A percentile compares a stretch with the other conserved stretches of the same genome.
Conservation (phyloP, 2,797 vertebrate species). For the Nyctibius grandis region DNA sequence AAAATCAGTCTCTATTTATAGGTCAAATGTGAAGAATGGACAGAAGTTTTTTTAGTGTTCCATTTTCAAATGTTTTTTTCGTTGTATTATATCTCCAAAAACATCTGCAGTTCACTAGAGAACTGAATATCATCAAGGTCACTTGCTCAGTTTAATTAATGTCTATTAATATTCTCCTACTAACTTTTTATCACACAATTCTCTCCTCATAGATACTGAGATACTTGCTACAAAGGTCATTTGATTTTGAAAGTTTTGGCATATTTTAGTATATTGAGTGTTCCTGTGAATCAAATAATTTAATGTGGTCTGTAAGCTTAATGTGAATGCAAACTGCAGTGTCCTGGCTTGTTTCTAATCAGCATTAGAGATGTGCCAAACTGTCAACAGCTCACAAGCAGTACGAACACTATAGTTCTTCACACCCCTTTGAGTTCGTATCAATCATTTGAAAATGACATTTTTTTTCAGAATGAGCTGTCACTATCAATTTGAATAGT, state of each 20-base stretch:
- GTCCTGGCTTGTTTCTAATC: conserved; percentile 70
- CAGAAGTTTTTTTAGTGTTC: background rate
- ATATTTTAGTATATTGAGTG: conserved; percentile 23
- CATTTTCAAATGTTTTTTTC: background rate
- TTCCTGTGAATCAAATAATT: conserved; percentile 50
- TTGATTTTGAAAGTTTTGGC: background rate
- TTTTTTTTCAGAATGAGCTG: conserved; percentile 72
- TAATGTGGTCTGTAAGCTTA: conserved; percentile 46
- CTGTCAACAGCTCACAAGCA: conserved; percentile 63
- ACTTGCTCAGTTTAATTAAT: conserved; percentile 29
- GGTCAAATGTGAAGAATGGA: background rate
- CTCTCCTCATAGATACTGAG: background rate
- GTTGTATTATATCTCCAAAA: background rate
- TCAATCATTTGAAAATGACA: conserved; percentile 77
- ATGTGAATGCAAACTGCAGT: conserved; percentile 55
- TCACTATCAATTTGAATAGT: conserved; percentile 76
- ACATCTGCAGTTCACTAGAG: background rate
- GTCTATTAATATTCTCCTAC: background rate
- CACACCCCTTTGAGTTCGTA: conserved; percentile 75
- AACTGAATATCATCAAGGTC: background rate
- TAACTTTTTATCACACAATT: background rate
- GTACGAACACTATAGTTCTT: conserved; percentile 62
- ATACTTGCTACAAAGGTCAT: background rate
- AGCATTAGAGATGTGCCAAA: conserved; percentile 71
- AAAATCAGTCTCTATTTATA: background rate